A percentile compares a stretch with the other conserved stretches of the same genome.
These are phyloP conservation scores for Calyptommatus sinebrachiatus DNA, from an alignment of 2,113 vertebrate species.

Conservation along the genomic window DNA sequence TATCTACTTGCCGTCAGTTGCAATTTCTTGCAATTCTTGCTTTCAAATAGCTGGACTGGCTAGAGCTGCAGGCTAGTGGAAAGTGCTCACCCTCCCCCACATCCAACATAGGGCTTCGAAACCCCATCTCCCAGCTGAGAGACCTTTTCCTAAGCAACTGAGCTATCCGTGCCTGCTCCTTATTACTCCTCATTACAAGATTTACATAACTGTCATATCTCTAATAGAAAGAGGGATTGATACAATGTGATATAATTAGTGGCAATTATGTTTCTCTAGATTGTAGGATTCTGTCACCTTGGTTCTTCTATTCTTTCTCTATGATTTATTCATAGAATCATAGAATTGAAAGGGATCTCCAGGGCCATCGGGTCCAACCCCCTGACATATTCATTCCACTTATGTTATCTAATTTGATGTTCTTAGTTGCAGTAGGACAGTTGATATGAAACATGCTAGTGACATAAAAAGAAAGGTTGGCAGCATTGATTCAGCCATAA, in stretches of 20 bases:
- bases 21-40: no score
- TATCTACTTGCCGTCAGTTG: no score
- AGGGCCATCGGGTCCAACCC: no score
- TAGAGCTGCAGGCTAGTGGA: no score
- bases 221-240: background rate
- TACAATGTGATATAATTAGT: background rate
- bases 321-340: background rate
- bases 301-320: background rate
- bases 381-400: background rate
- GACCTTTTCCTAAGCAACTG: no score
- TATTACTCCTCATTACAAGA: background rate
- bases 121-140: no score
- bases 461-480: background rate
- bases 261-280: slow-evolving; percentile 1
- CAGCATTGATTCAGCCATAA: background rate
- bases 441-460: background rate
- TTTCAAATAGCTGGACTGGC: no score
- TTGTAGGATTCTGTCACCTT: background rate
- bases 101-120: no score
- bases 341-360: no score
- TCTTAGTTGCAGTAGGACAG: background rate
- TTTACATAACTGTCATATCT: slow-evolving; percentile 12
- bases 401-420: background rate
- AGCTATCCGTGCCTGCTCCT: no score
- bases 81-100: no score